These are phyloP conservation scores for Prosapia bicincta DNA, from an alignment of 2,888 invertebrate genomes.

Conservation along the genomic window DNA sequence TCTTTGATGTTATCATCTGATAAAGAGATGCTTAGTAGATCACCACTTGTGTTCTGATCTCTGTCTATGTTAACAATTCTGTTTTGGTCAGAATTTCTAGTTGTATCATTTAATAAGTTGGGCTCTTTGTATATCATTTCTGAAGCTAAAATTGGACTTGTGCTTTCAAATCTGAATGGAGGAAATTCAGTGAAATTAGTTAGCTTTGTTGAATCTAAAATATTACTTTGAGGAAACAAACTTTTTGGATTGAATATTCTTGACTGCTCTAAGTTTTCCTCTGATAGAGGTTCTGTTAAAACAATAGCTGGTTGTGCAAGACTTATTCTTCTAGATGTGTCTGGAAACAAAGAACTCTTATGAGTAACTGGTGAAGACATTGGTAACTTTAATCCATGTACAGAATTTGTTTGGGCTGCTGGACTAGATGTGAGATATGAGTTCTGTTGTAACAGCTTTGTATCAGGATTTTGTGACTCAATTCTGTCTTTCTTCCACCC, in stretches of 20 bases:
- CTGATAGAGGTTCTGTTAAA: not conserved
- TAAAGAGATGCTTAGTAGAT: not conserved
- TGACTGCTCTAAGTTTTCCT: not conserved
- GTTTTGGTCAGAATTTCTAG: not conserved
- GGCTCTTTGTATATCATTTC: not conserved
- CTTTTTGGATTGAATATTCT: not conserved
- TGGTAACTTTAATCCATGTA: not conserved
- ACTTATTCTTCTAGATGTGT: not conserved
- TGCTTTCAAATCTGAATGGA: not conserved
- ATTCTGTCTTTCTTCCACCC: not conserved
- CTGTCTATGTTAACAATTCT: not conserved
- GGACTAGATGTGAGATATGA: not conserved
- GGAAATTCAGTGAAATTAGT: not conserved
- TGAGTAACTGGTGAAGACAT: not conserved
- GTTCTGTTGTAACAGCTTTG: not conserved
- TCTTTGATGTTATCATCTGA: not conserved
- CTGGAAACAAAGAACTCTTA: not conserved
- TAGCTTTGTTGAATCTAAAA: not conserved
- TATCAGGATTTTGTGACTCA: not conserved
- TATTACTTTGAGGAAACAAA: not conserved
- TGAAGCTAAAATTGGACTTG: not conserved
- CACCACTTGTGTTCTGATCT: conserved; percentile 1
- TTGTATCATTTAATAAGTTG: not conserved
- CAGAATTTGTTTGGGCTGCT: not conserved
- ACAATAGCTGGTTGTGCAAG: not conserved